phyloP scores from a whole-genome alignment of 1,140 invertebrate species.

The Aphaenogaster rudis region DNA sequence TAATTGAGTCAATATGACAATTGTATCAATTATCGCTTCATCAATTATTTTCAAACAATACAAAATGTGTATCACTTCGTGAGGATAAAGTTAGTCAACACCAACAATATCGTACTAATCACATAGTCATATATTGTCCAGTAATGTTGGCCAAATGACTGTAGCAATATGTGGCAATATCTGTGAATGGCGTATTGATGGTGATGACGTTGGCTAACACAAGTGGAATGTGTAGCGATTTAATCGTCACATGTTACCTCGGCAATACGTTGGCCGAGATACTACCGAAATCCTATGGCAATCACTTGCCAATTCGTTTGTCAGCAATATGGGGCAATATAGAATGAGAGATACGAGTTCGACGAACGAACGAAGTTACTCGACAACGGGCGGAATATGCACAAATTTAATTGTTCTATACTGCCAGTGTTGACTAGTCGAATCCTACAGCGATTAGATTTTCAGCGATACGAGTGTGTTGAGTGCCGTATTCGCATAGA shows the following conservation, averaged over 20 bases:
- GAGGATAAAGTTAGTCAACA: not conserved
- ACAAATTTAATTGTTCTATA: constrained; percentile 47
- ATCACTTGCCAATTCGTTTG: constrained; percentile 39
- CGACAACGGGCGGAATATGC: not conserved
- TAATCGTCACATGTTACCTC: constrained; percentile 11
- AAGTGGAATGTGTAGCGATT: constrained; percentile 18
- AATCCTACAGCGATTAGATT: constrained; percentile 40
- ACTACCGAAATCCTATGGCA: constrained; percentile 12
- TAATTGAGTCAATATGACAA: not conserved
- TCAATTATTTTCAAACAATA: not conserved
- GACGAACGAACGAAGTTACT: constrained; percentile 13
- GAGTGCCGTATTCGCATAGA: not conserved
- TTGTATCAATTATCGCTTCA: not conserved
- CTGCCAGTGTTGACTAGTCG: not conserved
- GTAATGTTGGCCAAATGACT: not conserved
- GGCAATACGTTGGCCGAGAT: not conserved
- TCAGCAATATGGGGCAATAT: constrained; percentile 15
- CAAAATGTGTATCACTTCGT: not conserved
- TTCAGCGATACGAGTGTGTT: not conserved
- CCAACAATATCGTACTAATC: not conserved
- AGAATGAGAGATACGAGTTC: constrained; percentile 16
- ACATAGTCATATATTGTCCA: not conserved
- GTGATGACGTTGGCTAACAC: constrained; percentile 3
- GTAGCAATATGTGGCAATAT: constrained; percentile 6
- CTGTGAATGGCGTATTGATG: not conserved